phyloP scores from a whole-genome alignment of 2,888 invertebrate genomes.

The Sinopyrophorus schimmeli region DNA sequence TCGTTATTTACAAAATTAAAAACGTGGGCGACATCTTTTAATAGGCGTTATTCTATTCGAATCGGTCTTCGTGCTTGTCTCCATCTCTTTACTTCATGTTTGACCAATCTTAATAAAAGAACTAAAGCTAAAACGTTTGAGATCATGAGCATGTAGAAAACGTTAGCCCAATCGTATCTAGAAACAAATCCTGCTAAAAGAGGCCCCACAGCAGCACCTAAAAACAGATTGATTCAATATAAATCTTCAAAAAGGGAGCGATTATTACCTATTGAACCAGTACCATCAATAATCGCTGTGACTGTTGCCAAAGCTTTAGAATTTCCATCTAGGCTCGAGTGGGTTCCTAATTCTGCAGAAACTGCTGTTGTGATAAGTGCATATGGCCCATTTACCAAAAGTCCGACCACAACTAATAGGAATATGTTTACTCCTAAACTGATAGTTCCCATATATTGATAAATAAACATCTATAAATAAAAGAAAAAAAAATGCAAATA shows the following conservation, averaged over 20 bases:
- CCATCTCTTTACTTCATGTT: constrained; percentile 53
- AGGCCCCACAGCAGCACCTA: constrained; percentile 92
- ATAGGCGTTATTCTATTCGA: constrained; percentile 28
- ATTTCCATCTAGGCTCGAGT: constrained; percentile 81
- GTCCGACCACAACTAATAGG: constrained; percentile 74
- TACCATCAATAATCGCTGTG: constrained; percentile 97
- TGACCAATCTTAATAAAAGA: constrained; percentile 63
- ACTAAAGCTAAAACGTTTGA: constrained; percentile 79
- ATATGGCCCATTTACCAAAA: constrained; percentile 94
- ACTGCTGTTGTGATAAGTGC: constrained; percentile 96
- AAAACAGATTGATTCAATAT: constrained; percentile 31
- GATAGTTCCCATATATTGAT: constrained; percentile 71
- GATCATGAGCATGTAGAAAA: constrained; percentile 87
- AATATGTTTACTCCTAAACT: constrained; percentile 65
- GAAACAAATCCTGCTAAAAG: constrained; percentile 84
- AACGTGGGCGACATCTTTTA: no score
- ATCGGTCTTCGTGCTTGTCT: constrained; percentile 47
- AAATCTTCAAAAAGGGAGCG: no score
- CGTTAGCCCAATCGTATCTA: constrained; percentile 75
- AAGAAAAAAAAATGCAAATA: no score
- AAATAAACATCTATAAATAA: constrained; percentile 72
- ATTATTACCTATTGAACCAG: constrained; percentile 87
- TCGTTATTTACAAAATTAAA: no score
- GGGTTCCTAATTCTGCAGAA: constrained; percentile 91
- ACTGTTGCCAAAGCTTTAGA: constrained; percentile 92